These are phyloP conservation scores for Zele albiditarsus DNA, from an alignment of 2,888 invertebrate genomes.

Conservation along the genomic window DNA sequence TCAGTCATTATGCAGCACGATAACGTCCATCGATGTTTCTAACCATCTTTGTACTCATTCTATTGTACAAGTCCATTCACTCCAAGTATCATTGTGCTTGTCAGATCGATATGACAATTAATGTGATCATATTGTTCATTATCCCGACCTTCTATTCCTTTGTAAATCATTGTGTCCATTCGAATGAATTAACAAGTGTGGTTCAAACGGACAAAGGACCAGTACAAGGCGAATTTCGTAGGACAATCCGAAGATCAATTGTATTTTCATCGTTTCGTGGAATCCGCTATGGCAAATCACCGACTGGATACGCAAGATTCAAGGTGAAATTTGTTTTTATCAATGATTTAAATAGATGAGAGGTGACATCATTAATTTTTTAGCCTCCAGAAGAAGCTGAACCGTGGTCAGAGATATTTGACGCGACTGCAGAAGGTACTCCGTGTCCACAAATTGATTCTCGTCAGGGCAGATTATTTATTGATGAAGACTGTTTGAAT, in stretches of 20 bases:
- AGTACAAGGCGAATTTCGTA: slow-evolving; percentile 54
- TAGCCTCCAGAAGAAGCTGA: slow-evolving; percentile 48
- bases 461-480: too few relatives aligned
- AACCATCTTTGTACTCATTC: too few relatives aligned
- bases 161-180: not conserved
- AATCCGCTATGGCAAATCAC: slow-evolving; percentile 59
- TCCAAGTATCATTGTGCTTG: too few relatives aligned
- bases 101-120: too few relatives aligned
- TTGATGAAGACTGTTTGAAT: slow-evolving; percentile 49
- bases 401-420: slow-evolving; percentile 42
- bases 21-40: too few relatives aligned
- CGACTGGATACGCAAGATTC: slow-evolving; percentile 54
- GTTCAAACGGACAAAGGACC: slow-evolving; percentile 45
- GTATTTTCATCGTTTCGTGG: slow-evolving; percentile 56
- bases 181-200: not conserved
- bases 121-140: not conserved
- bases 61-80: too few relatives aligned
- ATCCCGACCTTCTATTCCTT: not conserved
- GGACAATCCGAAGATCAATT: slow-evolving; percentile 45
- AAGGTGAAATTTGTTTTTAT: slow-evolving; percentile 50
- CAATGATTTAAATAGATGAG: not conserved
- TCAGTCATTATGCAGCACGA: not conserved
- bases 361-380: not conserved
- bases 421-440: slow-evolving; percentile 41
- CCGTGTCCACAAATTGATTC: slow-evolving; percentile 40